Percentiles rank a stretch among this genome's conserved stretches.
Conservation (phyloP, 2,797 vertebrate species). For the Sylvia borin region DNA sequence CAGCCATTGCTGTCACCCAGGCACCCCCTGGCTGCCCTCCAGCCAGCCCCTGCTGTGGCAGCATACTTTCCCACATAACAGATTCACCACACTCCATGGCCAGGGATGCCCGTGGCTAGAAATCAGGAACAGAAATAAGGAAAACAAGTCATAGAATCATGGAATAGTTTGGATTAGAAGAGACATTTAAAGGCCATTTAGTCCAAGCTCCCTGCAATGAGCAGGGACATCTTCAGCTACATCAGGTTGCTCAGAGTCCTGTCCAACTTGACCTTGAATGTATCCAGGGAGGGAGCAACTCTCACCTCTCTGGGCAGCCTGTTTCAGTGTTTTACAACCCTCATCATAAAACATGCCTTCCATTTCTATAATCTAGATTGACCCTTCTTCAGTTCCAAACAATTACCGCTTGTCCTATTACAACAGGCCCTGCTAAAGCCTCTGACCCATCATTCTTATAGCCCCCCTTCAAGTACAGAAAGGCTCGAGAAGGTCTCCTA, state of each 20-base stretch:
- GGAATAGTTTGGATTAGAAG: neutral
- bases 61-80: neutral
- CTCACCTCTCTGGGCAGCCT: neutral
- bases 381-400: neutral
- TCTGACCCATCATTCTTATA: neutral
- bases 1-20: neutral
- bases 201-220: neutral
- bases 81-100: neutral
- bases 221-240: neutral
- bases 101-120: neutral
- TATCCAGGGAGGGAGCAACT: neutral
- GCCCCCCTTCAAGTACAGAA: neutral
- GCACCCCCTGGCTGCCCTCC: neutral
- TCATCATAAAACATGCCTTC: neutral
- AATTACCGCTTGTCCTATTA: accelerated
- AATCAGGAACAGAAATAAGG: neutral
- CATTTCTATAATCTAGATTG: neutral
- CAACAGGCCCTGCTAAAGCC: neutral
- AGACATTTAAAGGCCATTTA: neutral
- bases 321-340: neutral
- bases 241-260: neutral
- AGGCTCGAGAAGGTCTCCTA: neutral
- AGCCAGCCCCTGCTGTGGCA: neutral
- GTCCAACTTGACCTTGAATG: neutral
- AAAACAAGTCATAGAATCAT: neutral